Percentiles rank a stretch among this genome's conserved stretches.
Conservation (phyloP, 2,888 invertebrate species). For the Ennomos erosarius region DNA sequence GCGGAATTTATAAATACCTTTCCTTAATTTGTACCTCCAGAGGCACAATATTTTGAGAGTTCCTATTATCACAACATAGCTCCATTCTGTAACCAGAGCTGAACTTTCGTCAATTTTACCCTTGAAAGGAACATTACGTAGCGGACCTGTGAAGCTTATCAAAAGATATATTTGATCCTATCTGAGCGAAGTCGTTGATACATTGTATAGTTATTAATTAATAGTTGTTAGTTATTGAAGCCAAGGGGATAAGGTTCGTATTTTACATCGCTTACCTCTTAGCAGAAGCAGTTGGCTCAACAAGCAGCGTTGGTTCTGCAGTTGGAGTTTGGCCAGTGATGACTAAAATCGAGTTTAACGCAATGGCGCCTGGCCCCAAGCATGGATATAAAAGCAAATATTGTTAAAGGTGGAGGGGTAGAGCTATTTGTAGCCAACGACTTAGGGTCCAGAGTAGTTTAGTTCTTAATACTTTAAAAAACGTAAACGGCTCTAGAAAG, state of each 20-base stretch:
- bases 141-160: no score
- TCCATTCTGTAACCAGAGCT: no score
- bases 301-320: conserved; percentile 48
- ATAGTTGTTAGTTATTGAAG: no score
- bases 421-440: conserved; percentile 18
- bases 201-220: no score
- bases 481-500: no score
- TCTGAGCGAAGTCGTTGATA: no score
- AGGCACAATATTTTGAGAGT: conserved; percentile 1
- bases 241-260: neutral
- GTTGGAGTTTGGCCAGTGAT: conserved; percentile 58
- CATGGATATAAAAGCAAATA: conserved; percentile 13
- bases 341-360: conserved; percentile 55
- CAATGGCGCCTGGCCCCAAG: conserved; percentile 40
- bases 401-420: conserved; percentile 7
- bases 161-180: no score
- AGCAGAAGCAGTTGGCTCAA: conserved; percentile 25
- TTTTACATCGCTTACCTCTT: neutral
- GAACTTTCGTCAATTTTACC: no score
- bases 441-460: no score
- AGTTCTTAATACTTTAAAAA: no score
- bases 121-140: no score
- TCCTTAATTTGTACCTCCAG: conserved; percentile 1
- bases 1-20: conserved; percentile 6
- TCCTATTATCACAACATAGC: neutral